Base-by-base conservation (phyloP, 2,888 invertebrate species). In the Scaeva pyrastri region DNA sequence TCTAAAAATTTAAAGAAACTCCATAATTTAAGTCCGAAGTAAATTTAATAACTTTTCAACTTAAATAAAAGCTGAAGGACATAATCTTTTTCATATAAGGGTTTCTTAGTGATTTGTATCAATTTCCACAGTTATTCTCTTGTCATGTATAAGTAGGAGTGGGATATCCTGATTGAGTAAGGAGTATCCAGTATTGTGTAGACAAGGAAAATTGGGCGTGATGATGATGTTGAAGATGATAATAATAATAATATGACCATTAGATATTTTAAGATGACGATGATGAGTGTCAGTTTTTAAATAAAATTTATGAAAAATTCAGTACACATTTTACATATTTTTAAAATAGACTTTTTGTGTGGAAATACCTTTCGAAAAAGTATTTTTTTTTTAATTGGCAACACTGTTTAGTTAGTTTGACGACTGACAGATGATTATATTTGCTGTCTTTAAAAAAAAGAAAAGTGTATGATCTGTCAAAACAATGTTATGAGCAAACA, bases 201-300 rank as follows among this genome's bases (percentile, higher is more conserved):
- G 14, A 19, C n/a, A 52, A 39, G 21, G 4, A 52, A 39, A 39
- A 19, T 0, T 11, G 60, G 8, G 11, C 52, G 7, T 11, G 11
- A 16, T 14, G 31, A 7, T 55, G 58, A 50, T 19, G 1, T 8
- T 31, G 14, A 52, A 8, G n/a, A 23, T n/a, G 43, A n/a, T 64
- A 50, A 50, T 41, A 21, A 41, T 72, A 41, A 80, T 68, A 45
- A 84, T 72, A 71, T 48, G 56, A 72, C 50, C 48, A 43, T 68
- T 21, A 31, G 48, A 75, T 71, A 66, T 62, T 80, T 72, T 72
- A 68, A 81, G 76, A 77, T 73, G 85, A 73, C 81, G 81, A 70
- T 85, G 76, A 85, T 81, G 73, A 85, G 81, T 85, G 31, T 75
- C 64, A 75, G 64, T 50, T 31, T 19, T 68, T 66, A n/a, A n/a